Evolutionary conservation across 2,113 vertebrate genomes (phyloP).

Genomic region (Microcebus lehilahytsara): DNA sequence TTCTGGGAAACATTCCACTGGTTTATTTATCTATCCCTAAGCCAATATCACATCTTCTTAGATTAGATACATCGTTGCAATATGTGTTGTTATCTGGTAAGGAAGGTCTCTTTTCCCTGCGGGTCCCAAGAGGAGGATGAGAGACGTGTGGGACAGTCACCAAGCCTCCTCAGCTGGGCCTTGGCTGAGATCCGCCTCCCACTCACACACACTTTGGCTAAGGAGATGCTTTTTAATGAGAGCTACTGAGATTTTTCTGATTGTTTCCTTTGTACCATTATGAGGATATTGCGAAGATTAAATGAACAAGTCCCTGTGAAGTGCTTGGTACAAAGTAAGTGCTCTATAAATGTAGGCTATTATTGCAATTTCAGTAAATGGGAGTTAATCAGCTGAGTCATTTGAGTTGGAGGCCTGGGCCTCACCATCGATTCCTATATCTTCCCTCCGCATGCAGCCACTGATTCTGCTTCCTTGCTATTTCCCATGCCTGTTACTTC

Average conservation of each 20-base stretch:
- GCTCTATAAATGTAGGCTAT: not conserved
- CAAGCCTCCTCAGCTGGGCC: not conserved
- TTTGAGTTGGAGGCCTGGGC: not conserved
- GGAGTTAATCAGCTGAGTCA: not conserved
- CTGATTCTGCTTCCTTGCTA: not conserved
- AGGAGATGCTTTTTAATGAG: not conserved
- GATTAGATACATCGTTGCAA: not conserved
- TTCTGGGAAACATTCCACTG: not conserved
- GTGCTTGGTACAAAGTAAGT: conserved; percentile 1
- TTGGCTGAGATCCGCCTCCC: not conserved
- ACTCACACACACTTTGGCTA: not conserved
- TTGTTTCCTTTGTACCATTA: not conserved
- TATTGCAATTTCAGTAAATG: conserved; percentile 14
- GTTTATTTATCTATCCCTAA: not conserved
- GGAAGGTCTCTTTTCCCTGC: not conserved
- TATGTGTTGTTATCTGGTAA: not conserved
- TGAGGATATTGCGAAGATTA: not conserved
- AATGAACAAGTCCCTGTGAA: conserved; percentile 4
- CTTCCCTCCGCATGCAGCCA: not conserved
- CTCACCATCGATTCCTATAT: not conserved
- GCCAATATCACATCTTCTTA: not conserved
- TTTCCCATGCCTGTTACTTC: not conserved
- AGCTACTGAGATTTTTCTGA: not conserved
- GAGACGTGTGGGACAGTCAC: not conserved
- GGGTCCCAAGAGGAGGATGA: not conserved